A percentile compares a stretch with the other conserved stretches of the same genome.
These are phyloP conservation scores for Drosophila miranda DNA, from an alignment of 1,140 invertebrate genomes.

Conservation along the genomic window DNA sequence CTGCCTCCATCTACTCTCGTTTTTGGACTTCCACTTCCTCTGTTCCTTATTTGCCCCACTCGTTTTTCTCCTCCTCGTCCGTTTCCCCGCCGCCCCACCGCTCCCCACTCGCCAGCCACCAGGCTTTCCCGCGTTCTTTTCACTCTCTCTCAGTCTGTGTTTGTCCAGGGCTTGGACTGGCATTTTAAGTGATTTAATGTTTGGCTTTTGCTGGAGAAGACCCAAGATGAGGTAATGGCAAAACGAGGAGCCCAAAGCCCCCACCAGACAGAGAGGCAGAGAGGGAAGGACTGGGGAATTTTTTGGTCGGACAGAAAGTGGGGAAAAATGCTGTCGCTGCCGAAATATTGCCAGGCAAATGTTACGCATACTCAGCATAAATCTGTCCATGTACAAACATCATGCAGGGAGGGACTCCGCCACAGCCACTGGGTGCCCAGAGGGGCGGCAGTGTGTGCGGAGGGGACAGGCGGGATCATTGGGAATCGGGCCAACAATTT, in stretches of 20 bases:
- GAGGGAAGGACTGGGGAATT: background rate
- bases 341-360: conserved; percentile 61
- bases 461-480: too few relatives aligned
- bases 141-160: conserved; percentile 39
- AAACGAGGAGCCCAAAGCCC: background rate
- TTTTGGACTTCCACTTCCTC: conserved; percentile 41
- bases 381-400: conserved; percentile 65
- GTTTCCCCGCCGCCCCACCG: too few relatives aligned
- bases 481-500: conserved; percentile 32
- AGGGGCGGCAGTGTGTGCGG: too few relatives aligned
- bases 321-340: conserved; percentile 24
- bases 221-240: conserved; percentile 46
- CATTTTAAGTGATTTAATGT: conserved; percentile 79
- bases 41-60: background rate
- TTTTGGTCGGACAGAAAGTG: background rate
- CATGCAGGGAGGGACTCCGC: conserved; percentile 10
- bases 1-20: background rate
- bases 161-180: conserved; percentile 72
- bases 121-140: background rate
- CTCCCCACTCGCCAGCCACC: too few relatives aligned
- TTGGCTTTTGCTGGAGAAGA: conserved; percentile 66
- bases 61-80: background rate
- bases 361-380: conserved; percentile 76
- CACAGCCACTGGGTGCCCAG: too few relatives aligned
- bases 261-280: background rate